phyloP scores from a whole-genome alignment of 1,140 invertebrate genomes.

The Pinna nobilis region DNA sequence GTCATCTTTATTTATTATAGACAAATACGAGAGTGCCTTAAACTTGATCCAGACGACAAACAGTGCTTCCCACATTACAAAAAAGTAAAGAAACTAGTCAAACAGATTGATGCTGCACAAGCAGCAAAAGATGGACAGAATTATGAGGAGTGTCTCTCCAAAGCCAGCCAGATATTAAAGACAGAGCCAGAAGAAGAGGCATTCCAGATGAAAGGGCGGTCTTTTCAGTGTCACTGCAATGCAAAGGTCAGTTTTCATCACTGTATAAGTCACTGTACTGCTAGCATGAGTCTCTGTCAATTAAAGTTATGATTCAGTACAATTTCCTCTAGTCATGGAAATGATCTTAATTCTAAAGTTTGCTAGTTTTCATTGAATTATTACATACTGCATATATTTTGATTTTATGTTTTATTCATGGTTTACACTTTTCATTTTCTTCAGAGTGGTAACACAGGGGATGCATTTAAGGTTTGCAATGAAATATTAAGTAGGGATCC shows the following conservation, averaged over 20 bases:
- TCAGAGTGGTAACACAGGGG: slow-evolving; percentile 79
- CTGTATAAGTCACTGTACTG: neutral
- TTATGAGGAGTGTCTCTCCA: slow-evolving; percentile 85
- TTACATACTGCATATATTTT: too few relatives aligned
- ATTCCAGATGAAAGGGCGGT: slow-evolving; percentile 64
- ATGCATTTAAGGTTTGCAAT: slow-evolving; percentile 86
- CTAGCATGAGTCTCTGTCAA: too few relatives aligned
- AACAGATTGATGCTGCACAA: slow-evolving; percentile 86
- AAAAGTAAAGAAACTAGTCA: slow-evolving; percentile 96
- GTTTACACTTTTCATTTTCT: slow-evolving; percentile 21
- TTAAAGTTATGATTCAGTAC: too few relatives aligned
- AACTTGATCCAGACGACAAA: slow-evolving; percentile 98
- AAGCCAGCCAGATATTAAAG: slow-evolving; percentile 81
- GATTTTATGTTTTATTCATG: too few relatives aligned
- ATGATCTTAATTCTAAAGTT: too few relatives aligned
- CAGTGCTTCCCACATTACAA: slow-evolving; percentile 98
- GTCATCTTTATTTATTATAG: slow-evolving; percentile 74
- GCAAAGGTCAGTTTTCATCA: slow-evolving; percentile 60
- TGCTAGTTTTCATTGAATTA: too few relatives aligned
- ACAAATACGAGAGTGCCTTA: slow-evolving; percentile 97
- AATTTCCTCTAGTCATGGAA: too few relatives aligned
- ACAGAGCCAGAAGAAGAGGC: slow-evolving; percentile 77
- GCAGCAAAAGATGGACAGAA: slow-evolving; percentile 82
- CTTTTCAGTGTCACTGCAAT: slow-evolving; percentile 70
- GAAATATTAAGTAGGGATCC: slow-evolving; percentile 85